Base-by-base conservation (phyloP, 2,888 invertebrate genomes). In the Cyclophora punctaria region DNA sequence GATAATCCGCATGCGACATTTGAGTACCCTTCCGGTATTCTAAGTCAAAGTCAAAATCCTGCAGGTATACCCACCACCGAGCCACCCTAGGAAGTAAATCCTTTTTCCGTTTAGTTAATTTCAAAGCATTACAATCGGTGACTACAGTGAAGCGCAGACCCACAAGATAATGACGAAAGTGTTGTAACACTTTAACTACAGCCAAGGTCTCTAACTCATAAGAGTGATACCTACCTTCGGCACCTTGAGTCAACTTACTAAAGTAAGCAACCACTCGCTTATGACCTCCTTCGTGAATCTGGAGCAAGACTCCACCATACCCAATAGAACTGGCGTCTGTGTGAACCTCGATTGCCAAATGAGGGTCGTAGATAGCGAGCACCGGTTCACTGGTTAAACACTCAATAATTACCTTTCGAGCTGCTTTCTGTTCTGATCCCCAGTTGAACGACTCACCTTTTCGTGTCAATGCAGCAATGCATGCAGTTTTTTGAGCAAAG, bases 41-140 rank as follows among this genome's bases (percentile, higher is more conserved):
- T 2, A 66, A 41, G 0, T 48, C 41, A 45, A 67, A 69, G 2
- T 51, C n/a, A 37, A 59, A 67, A 46, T 63, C 64, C 47, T 66
- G 66, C 45, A 66, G 37, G 47, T 56, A 65, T 0, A 63, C 49
- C 65, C 64, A 66, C 66, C 64, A 66, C 0, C 64, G 52, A 1
- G 64, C 61, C 1, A 65, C 61, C 3, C 67, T 48, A 0, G 63
- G 62, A 0, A 63, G 34, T 1, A 67, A 41, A 33, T 67, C 66
- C 41, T 61, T 63, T 46, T 67, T 67, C 0, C 35, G 46, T 43
- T 63, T 49, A 0, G 66, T 66, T 0, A 51, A 3, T 51, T 67
- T 65, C 1, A 67, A 47, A 0, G 65, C 48, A 46, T 65, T 69
- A 34, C 69, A 69, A 7, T 69, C 66, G 0, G 64, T 66, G 1